These are phyloP conservation scores for Patiria pectinifera DNA, from an alignment of 53 echinoderm and acorn worm species.

Conservation along the genomic window DNA sequence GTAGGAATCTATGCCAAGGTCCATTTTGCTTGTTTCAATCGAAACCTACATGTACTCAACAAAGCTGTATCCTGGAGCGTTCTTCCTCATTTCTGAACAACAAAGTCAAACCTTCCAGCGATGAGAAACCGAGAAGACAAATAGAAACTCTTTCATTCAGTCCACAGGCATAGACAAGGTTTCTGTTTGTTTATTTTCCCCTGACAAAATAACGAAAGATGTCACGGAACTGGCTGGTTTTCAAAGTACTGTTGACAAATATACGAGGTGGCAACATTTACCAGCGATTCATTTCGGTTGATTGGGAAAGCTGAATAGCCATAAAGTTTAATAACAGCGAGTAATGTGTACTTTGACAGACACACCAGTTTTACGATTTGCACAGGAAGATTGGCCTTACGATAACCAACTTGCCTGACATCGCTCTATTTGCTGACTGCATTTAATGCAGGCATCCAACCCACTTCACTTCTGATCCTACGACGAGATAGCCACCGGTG, in stretches of 20 bases:
- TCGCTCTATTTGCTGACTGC: background rate
- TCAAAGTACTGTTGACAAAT: background rate
- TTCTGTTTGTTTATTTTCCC: too few relatives aligned
- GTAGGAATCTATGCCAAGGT: background rate
- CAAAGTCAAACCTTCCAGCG: background rate
- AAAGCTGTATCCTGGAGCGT: background rate
- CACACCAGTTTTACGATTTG: slow-evolving; percentile 38
- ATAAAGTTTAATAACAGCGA: background rate
- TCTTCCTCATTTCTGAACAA: slow-evolving; percentile 26
- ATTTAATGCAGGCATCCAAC: background rate
- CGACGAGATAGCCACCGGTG: background rate
- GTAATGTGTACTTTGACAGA: slow-evolving; percentile 43
- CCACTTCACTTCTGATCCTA: background rate
- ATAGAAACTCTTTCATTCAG: slow-evolving; percentile 24
- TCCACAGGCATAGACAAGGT: too few relatives aligned
- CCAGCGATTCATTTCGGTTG: background rate
- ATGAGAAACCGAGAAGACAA: background rate
- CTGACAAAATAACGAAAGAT: background rate
- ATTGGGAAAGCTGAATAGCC: background rate
- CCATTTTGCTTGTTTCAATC: background rate
- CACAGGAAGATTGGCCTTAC: slow-evolving; percentile 15
- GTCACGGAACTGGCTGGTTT: background rate
- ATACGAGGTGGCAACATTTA: background rate
- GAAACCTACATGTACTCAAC: slow-evolving; percentile 2
- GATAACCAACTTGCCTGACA: background rate